Evolutionary conservation across 2,797 vertebrate genomes (phyloP).

Genomic region (Gephyroberyx darwinii): DNA sequence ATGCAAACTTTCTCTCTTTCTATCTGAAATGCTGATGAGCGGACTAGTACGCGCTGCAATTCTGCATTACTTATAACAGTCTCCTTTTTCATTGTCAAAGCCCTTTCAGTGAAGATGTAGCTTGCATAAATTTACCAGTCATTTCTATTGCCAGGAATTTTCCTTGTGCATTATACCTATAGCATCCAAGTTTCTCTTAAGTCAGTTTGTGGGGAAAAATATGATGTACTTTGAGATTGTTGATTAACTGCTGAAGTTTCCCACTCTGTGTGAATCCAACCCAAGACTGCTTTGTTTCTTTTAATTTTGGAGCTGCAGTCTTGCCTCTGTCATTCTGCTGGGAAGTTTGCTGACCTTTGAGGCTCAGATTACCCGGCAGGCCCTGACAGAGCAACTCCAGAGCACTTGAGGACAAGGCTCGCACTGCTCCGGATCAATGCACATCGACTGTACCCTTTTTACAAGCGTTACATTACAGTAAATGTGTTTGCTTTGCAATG

Average conservation of each 20-base stretch:
- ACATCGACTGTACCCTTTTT: conserved; percentile 55
- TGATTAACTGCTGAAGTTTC: conserved; percentile 21
- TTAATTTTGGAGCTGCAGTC: conserved; percentile 37
- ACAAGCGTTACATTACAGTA: conserved; percentile 80
- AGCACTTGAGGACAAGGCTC: conserved; percentile 65
- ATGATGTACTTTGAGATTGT: not conserved
- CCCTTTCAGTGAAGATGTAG: conserved; percentile 46
- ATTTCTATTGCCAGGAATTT: conserved; percentile 24
- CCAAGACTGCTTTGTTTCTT: not conserved
- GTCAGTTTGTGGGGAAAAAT: conserved; percentile 3
- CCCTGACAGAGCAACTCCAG: conserved; percentile 46
- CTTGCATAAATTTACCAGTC: conserved; percentile 37
- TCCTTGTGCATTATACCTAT: not conserved
- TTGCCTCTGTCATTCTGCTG: conserved; percentile 26
- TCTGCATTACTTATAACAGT: conserved; percentile 55
- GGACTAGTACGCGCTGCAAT: conserved; percentile 42
- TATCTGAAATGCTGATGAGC: conserved; percentile 73
- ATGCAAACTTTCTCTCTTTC: conserved; percentile 72
- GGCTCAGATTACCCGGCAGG: conserved; percentile 69
- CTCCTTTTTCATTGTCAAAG: conserved; percentile 71
- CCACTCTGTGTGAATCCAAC: conserved; percentile 2
- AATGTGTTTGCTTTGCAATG: conserved; percentile 79
- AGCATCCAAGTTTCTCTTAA: not conserved
- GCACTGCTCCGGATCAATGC: conserved; percentile 63
- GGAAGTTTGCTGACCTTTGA: conserved; percentile 70